These are phyloP conservation scores for Drosophila murphyi DNA, from an alignment of 1,140 invertebrate species.

Conservation along the genomic window DNA sequence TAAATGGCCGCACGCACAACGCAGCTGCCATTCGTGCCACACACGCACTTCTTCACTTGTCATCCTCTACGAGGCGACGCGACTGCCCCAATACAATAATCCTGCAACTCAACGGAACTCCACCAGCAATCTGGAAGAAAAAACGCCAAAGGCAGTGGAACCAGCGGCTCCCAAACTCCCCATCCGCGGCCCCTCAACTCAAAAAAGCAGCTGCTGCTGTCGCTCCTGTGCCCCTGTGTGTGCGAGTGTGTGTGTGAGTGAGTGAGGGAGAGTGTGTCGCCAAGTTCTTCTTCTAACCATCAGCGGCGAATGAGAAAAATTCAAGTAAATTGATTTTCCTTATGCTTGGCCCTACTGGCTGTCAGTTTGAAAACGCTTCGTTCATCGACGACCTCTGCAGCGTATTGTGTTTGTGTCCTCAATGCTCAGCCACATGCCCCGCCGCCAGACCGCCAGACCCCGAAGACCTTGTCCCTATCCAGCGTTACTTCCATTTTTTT, in stretches of 20 bases:
- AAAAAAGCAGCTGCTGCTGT: constrained; percentile 74
- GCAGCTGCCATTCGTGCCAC: constrained; percentile 12
- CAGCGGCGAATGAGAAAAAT: constrained; percentile 64
- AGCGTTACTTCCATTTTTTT: constrained; percentile 15
- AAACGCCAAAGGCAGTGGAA: constrained; percentile 68
- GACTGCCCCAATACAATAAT: constrained; percentile 70
- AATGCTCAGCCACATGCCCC: constrained; percentile 19
- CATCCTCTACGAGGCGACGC: background rate
- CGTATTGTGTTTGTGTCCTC: constrained; percentile 47
- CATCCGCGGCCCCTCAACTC: background rate
- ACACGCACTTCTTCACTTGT: constrained; percentile 18
- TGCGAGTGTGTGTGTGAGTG: constrained; percentile 4
- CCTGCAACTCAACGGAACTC: constrained; percentile 78
- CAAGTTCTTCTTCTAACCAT: constrained; percentile 38
- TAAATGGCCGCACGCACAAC: constrained; percentile 68
- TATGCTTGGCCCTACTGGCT: constrained; percentile 50
- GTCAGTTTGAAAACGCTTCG: constrained; percentile 68
- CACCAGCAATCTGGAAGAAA: constrained; percentile 74
- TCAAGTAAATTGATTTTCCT: constrained; percentile 82
- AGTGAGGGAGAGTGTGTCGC: constrained; percentile 52
- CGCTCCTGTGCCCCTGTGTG: constrained; percentile 55
- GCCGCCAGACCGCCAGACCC: background rate
- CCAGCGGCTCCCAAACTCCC: constrained; percentile 9
- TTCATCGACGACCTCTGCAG: constrained; percentile 31
- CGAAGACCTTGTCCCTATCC: background rate